These are phyloP conservation scores for Leptodactylus fuscus DNA, from an alignment of 2,113 vertebrate genomes.

Conservation along the genomic window DNA sequence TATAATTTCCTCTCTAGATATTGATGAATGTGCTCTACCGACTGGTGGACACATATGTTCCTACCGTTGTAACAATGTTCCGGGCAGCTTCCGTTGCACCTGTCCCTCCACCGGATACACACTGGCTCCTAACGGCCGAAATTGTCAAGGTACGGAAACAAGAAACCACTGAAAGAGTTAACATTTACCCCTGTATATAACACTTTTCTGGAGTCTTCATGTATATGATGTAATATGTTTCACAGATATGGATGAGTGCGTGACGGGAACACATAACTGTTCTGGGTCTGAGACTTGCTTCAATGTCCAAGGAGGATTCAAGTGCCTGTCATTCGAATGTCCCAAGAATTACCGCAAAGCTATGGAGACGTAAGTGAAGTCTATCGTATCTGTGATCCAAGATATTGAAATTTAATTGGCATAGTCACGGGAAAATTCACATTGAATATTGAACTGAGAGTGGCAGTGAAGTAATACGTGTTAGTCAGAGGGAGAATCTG, in stretches of 20 bases:
- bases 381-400: neutral
- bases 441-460: no score
- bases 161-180: neutral
- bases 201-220: neutral
- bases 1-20: constrained; percentile 85
- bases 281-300: constrained; percentile 89
- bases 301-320: constrained; percentile 91
- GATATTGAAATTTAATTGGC: neutral
- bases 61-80: constrained; percentile 87
- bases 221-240: neutral
- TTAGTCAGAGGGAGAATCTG: no score
- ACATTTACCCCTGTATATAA: neutral
- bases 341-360: constrained; percentile 88
- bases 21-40: constrained; percentile 95
- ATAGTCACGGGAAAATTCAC: no score
- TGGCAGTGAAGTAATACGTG: no score
- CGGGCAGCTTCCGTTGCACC: constrained; percentile 93
- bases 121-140: constrained; percentile 89
- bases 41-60: constrained; percentile 95
- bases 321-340: constrained; percentile 88
- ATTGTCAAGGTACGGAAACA: constrained; percentile 85
- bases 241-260: constrained; percentile 92
- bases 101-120: constrained; percentile 87
- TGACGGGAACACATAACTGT: constrained; percentile 90
- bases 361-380: constrained; percentile 87